Percentiles rank a stretch among this genome's conserved stretches.
These are phyloP conservation scores for Bellardia pandia DNA, from an alignment of 2,888 invertebrate genomes.

Conservation along the genomic window DNA sequence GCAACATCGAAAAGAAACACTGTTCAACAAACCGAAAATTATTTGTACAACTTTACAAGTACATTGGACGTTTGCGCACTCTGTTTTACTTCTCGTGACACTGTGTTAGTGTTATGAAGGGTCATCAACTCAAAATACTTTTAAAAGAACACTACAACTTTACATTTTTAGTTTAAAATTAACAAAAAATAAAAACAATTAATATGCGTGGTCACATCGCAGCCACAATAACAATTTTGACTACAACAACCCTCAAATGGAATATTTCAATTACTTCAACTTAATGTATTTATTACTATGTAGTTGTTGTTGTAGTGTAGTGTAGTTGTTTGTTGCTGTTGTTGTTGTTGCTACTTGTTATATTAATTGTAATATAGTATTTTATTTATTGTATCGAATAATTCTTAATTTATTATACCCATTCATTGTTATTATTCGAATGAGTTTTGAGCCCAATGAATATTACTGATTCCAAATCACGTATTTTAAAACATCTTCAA, in stretches of 20 bases:
- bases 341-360: background rate
- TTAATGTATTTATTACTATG: background rate
- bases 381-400: conserved; percentile 54
- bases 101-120: conserved; percentile 35
- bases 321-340: background rate
- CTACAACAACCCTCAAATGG: conserved; percentile 21
- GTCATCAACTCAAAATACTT: conserved; percentile 40
- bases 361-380: conserved; percentile 10
- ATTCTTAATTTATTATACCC: conserved; percentile 62
- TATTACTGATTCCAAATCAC: conserved; percentile 46
- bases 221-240: conserved; percentile 4
- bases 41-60: background rate
- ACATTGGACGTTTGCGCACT: background rate
- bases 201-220: conserved; percentile 51
- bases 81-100: background rate
- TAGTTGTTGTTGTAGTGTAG: too few species aligned
- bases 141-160: background rate
- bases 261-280: conserved; percentile 8
- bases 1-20: background rate
- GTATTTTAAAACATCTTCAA: conserved; percentile 48
- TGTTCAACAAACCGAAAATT: conserved; percentile 17
- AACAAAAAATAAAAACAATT: conserved; percentile 16
- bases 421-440: conserved; percentile 34
- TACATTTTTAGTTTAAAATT: background rate
- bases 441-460: conserved; percentile 15